Evolutionary conservation across 1,140 invertebrate genomes (phyloP), one percentile per base, ranked within the genome.

Genomic region (Bombus pascuorum): DNA sequence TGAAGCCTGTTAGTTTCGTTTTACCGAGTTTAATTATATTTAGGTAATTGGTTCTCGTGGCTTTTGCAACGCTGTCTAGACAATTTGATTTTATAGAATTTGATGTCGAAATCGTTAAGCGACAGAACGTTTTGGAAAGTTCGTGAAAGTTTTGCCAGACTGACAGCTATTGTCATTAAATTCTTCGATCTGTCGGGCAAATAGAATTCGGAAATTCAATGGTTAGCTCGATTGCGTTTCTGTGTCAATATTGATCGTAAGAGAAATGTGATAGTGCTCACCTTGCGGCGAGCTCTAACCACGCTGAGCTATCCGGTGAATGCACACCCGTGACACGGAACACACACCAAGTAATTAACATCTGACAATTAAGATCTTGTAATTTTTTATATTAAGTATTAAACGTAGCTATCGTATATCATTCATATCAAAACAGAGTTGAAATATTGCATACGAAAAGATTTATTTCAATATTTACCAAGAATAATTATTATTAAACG

Each of bases 221-320:
- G 73, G 81, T 53, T 65, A 70, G 34, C 12, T 77, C 42, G 59
- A 79, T 79, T 87, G 73, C 66, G 82, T 81, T 90, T 77, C 88
- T 87, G 71, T 75, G 71, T 72, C 83, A 90, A 90, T 90, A 90
- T 90, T 87, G 89, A 87, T 83, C 79, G 66, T 65, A 53, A 62
- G 28, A 78, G 59, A 37, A 74, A 85, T 85, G 75, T 34, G 88
- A 90, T 90, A 85, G 82, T 71, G 70, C 79, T 85, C 70, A 39
- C 66, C 76, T 88, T 86, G 74, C 66, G 68, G 77, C 39, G 39
- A 39, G 6, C 18, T 53, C 47, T 53, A 53, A 53, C 47, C 47
- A 10, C 34, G n/a, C 57, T 42, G n/a, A 39, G 2, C 39, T 57
- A 42, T 77, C 83, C 57, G 42, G 6, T 22, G 34, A 66, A 68